Base-by-base conservation (phyloP, 2,888 invertebrate species). In the Lasioglossum villosulum region DNA sequence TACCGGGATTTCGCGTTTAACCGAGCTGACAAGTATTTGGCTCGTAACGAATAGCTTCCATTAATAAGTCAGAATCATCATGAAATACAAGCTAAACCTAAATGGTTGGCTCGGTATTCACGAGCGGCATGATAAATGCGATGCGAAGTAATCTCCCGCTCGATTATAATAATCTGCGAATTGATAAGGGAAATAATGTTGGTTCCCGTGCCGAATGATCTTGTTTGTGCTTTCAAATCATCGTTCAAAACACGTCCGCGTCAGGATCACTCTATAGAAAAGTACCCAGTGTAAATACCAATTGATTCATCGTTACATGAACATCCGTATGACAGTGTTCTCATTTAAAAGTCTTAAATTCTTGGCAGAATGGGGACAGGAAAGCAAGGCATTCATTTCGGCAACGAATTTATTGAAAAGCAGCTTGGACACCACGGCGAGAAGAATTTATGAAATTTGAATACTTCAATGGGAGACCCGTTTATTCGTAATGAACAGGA, bases 61-160 rank as follows among this genome's bases (percentile, higher is more conserved):
- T 83, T 84, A 83, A 84, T 84, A 84, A 84, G 72, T 66, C 34
- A 27, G 39, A 79, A 75, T 73, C 74, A 86, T 89, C 74, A 80
- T 76, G 80, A 79, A 89, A 76, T 83, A 80, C 78, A 81, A 59
- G 73, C 30, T 63, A 66, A 52, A 76, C 42, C 56, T 77, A 72
- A 83, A 78, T 23, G 16, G 39, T 37, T 73, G 4, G 39, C 68
- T 45, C 72, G 42, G 45, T 52, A 56, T 72, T 83, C 48, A 48
- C 42, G 56, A 75, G 56, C 66, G 42, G 34, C 12, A 3, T 66
- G 78, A 78, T 78, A 76, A 84, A 84, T 78, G 16, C 59, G n/a
- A 75, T 45, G 39, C 39, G 37, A 48, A 72, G 63, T 82, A 83
- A 83, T 83, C 78, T 78, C 75, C 8, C n/a, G 16, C 14, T 42